Evolutionary conservation across 2,888 invertebrate species (phyloP).

Genomic region (Invenusta paracnida): DNA sequence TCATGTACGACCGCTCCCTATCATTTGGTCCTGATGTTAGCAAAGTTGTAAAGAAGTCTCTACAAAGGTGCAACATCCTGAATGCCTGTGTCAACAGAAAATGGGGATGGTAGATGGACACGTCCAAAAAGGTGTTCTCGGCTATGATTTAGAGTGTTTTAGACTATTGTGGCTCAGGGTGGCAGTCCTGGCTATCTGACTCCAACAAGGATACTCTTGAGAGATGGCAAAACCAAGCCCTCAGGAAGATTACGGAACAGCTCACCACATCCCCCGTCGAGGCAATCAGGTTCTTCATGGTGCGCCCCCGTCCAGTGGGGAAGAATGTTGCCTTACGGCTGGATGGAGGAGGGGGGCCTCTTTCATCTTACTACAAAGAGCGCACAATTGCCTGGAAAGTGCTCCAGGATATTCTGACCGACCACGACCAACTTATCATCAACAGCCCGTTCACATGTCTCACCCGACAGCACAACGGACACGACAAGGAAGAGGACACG

Average conservation of each 20-base stretch:
- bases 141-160: neutral
- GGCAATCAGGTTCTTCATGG: neutral
- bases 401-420: no score
- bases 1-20: neutral
- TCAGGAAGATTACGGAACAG: neutral
- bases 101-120: neutral
- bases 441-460: no score
- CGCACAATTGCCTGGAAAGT: no score
- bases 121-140: neutral
- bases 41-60: neutral
- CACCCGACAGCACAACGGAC: no score
- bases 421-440: no score
- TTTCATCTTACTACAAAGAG: no score
- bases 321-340: no score
- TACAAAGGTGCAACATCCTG: neutral
- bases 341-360: no score
- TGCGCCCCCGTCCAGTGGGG: no score
- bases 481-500: no score
- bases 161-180: neutral
- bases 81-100: neutral
- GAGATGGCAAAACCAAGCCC: no score
- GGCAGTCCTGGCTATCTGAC: constrained; percentile 8
- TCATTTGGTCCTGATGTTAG: neutral
- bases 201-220: no score
- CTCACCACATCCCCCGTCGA: neutral